phyloP scores from a whole-genome alignment of 2,113 vertebrate species.

The Phrynosoma blainvillii region DNA sequence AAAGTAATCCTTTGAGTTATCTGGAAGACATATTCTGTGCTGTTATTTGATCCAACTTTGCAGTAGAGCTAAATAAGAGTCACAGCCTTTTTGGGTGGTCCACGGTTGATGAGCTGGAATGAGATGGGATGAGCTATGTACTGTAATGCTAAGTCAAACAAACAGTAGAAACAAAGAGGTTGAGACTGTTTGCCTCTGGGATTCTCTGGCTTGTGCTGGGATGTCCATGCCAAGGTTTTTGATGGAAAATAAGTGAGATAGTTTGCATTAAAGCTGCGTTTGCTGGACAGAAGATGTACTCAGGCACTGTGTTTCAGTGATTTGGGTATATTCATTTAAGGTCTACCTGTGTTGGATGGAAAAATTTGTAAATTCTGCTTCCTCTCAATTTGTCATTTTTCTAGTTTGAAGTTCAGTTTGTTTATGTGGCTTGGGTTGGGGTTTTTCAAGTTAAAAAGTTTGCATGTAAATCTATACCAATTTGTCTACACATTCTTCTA shows the following conservation, averaged over 20 bases:
- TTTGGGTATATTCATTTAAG: not conserved
- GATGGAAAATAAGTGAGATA: slow-evolving; percentile 36
- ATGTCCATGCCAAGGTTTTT: slow-evolving; percentile 37
- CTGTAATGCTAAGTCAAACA: slow-evolving; percentile 31
- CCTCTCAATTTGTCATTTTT: no score
- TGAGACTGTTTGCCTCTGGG: slow-evolving; percentile 31
- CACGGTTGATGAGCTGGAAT: not conserved
- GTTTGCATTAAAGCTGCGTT: no score
- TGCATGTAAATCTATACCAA: no score
- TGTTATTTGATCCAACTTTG: slow-evolving; percentile 40
- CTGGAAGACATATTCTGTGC: slow-evolving; percentile 22
- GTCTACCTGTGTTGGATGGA: no score
- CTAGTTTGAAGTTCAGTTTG: no score
- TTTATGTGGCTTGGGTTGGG: no score
- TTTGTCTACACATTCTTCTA: no score
- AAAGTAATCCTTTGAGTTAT: slow-evolving; percentile 57
- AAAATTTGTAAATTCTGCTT: no score
- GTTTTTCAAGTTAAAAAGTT: no score
- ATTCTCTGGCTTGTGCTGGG: slow-evolving; percentile 34
- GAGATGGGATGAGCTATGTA: slow-evolving; percentile 23
- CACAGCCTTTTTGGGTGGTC: slow-evolving; percentile 48
- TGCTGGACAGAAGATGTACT: not conserved
- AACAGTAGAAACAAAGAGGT: slow-evolving; percentile 40
- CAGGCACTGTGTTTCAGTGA: not conserved
- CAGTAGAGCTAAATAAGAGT: slow-evolving; percentile 45